These are phyloP conservation scores for Ictalurus punctatus DNA, from an alignment of 2,113 vertebrate species.

Conservation along the genomic window DNA sequence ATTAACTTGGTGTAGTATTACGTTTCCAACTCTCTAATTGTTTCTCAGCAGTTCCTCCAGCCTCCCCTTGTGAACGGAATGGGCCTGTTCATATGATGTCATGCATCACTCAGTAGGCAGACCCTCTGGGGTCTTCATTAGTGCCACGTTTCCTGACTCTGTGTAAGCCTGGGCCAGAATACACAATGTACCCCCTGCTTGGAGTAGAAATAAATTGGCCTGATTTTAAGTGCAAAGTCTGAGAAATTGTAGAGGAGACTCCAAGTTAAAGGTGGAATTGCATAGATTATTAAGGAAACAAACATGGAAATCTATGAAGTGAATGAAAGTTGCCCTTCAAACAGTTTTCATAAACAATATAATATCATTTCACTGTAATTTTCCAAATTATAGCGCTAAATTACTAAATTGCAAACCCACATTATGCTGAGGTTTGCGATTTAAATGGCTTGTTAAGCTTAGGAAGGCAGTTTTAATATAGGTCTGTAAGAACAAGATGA, in stretches of 20 bases:
- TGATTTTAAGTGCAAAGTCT: background rate
- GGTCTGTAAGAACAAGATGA: background rate
- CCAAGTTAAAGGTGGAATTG: constrained; percentile 4
- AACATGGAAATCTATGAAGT: background rate
- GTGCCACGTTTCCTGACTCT: constrained; percentile 33
- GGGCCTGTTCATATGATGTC: constrained; percentile 27
- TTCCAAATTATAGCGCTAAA: background rate
- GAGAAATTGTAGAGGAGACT: constrained; percentile 8
- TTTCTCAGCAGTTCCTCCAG: constrained; percentile 33
- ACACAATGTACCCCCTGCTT: constrained; percentile 25
- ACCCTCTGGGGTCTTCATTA: constrained; percentile 53
- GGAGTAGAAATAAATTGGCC: constrained; percentile 21
- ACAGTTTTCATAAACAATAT: background rate
- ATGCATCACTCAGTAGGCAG: constrained; percentile 45
- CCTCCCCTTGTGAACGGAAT: constrained; percentile 17
- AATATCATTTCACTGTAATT: background rate
- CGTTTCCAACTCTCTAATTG: constrained; percentile 48
- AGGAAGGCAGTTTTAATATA: background rate
- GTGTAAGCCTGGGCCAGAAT: constrained; percentile 34
- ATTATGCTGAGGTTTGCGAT: background rate
- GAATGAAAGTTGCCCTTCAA: background rate
- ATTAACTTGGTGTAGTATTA: constrained; percentile 46
- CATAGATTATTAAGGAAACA: constrained; percentile 12
- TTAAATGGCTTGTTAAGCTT: background rate
- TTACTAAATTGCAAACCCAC: background rate